phyloP scores from a whole-genome alignment of 2,797 vertebrate species.

The Takifugu ocellatus region DNA sequence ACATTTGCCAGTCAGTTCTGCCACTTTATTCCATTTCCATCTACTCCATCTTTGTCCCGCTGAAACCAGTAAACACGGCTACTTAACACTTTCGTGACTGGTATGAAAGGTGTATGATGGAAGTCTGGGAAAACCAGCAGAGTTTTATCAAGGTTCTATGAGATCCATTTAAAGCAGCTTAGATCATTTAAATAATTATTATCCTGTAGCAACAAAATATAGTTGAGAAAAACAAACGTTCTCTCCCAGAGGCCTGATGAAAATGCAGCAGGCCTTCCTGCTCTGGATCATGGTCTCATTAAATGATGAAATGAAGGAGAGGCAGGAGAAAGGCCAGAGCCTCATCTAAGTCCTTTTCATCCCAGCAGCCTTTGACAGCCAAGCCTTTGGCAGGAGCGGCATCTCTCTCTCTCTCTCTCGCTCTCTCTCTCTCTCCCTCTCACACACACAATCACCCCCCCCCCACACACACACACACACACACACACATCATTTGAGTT shows the following conservation, averaged over 20 bases:
- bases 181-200: background rate
- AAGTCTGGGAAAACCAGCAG: too few relatives aligned
- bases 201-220: background rate
- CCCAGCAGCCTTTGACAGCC: slow-evolving; percentile 18
- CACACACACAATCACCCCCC: background rate
- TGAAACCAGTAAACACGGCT: too few relatives aligned
- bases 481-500: background rate
- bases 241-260: slow-evolving; percentile 9
- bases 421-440: background rate
- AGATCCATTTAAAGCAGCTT: too few relatives aligned
- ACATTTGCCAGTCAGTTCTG: too few relatives aligned
- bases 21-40: too few relatives aligned
- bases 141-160: too few relatives aligned
- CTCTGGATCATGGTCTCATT: slow-evolving; percentile 52
- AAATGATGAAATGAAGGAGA: slow-evolving; percentile 28
- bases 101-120: too few relatives aligned
- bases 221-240: background rate
- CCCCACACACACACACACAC: background rate
- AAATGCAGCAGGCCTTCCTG: slow-evolving; percentile 21
- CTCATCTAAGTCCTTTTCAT: slow-evolving; percentile 27
- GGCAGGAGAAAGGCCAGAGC: slow-evolving; percentile 29
- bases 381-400: slow-evolving; percentile 25
- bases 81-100: too few relatives aligned
- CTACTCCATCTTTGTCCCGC: too few relatives aligned
- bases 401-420: background rate